Evolutionary conservation across 1,140 invertebrate genomes (phyloP).

Genomic region (Manduca sexta): DNA sequence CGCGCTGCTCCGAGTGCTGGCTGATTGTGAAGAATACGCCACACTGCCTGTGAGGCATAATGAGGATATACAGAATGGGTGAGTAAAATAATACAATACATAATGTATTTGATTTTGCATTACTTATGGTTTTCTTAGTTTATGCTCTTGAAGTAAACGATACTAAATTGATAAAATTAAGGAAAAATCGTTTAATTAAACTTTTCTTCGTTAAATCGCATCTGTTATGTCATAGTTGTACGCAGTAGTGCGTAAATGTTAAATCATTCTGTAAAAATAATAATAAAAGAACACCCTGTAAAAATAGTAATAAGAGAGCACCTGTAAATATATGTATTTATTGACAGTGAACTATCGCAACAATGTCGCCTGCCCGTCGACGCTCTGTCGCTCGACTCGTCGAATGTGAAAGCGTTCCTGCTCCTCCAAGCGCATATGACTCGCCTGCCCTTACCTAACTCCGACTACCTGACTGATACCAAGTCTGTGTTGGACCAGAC

Average conservation of each 20-base stretch:
- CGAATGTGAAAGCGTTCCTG: slow-evolving; percentile 95
- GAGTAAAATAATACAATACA: slow-evolving; percentile 12
- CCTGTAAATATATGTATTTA: too few species aligned
- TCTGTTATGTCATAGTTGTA: too few species aligned
- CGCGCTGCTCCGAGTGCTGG: slow-evolving; percentile 86
- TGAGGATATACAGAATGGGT: slow-evolving; percentile 96
- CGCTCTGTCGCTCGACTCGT: slow-evolving; percentile 85
- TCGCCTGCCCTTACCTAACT: slow-evolving; percentile 85
- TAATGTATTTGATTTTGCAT: background rate
- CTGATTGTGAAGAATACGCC: slow-evolving; percentile 92
- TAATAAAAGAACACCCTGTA: too few species aligned
- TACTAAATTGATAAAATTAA: too few species aligned
- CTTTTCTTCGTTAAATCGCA: too few species aligned
- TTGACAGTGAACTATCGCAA: slow-evolving; percentile 88
- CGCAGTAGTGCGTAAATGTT: too few species aligned
- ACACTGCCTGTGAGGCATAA: slow-evolving; percentile 98
- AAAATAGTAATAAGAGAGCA: too few species aligned
- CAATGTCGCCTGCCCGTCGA: slow-evolving; percentile 84
- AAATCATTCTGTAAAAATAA: too few species aligned
- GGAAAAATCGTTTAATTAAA: too few species aligned
- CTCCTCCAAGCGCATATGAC: slow-evolving; percentile 96
- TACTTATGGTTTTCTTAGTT: too few species aligned
- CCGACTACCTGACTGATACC: slow-evolving; percentile 97
- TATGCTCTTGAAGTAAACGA: too few species aligned
- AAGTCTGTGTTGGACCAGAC: slow-evolving; percentile 98